Evolutionary conservation across 2,888 invertebrate species (phyloP).

Genomic region (Bugulina stolonifera): DNA sequence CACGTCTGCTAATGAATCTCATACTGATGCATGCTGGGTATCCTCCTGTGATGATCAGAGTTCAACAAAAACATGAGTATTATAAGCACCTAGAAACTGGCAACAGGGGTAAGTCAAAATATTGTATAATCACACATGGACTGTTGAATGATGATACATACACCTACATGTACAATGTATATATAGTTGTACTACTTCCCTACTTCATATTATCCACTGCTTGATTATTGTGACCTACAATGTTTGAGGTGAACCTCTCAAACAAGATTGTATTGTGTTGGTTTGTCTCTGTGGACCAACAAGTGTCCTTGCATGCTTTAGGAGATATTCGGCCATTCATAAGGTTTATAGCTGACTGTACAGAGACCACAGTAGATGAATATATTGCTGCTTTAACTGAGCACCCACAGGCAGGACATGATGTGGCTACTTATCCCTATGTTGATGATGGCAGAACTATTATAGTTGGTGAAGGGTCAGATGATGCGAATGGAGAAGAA

Average conservation of each 20-base stretch:
- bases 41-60: constrained; percentile 88
- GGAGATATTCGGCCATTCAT: constrained; percentile 85
- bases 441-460: constrained; percentile 27
- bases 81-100: constrained; percentile 84
- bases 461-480: constrained; percentile 24
- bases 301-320: too few species aligned
- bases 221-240: too few species aligned
- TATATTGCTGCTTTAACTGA: constrained; percentile 78
- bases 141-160: too few species aligned
- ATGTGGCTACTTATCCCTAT: not conserved
- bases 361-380: constrained; percentile 79
- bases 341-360: constrained; percentile 81
- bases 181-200: too few species aligned
- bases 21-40: constrained; percentile 86
- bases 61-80: constrained; percentile 65
- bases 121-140: too few species aligned
- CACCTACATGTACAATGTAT: too few species aligned
- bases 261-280: too few species aligned
- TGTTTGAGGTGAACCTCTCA: too few species aligned
- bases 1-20: constrained; percentile 89
- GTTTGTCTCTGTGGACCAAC: too few species aligned
- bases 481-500: constrained; percentile 11
- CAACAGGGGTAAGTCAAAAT: too few species aligned
- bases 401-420: constrained; percentile 2
- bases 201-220: too few species aligned